A percentile compares a stretch with the other conserved stretches of the same genome.
Conservation (phyloP, 2,797 vertebrate genomes). For the Oreortyx pictus region DNA sequence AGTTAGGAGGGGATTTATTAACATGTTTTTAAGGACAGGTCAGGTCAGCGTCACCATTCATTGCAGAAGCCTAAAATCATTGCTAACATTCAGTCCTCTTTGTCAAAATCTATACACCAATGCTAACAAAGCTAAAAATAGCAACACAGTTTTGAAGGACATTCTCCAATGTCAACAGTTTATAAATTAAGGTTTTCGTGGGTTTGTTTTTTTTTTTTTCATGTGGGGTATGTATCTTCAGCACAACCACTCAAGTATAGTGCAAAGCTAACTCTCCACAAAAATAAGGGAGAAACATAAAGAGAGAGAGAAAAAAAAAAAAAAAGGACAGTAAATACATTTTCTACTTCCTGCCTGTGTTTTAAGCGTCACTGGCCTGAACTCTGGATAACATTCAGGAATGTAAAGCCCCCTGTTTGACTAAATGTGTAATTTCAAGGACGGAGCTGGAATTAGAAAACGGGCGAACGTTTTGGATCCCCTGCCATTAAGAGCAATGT, state of each 20-base stretch:
- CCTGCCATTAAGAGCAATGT: background rate
- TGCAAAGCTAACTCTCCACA: background rate
- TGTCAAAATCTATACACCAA: background rate
- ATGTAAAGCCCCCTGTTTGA: background rate
- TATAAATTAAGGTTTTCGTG: background rate
- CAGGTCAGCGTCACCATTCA: background rate
- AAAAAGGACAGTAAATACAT: background rate
- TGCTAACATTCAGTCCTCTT: background rate
- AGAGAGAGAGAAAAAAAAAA: background rate
- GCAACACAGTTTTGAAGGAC: background rate
- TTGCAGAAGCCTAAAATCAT: background rate
- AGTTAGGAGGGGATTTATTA: background rate
- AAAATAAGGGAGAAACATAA: background rate
- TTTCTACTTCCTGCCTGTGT: background rate
- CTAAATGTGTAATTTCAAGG: background rate
- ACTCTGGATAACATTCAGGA: background rate
- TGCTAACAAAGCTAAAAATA: slow-evolving; percentile 29
- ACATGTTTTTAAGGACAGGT: background rate
- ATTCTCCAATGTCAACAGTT: background rate
- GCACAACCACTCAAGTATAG: background rate
- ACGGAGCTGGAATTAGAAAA: background rate
- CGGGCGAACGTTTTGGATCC: background rate
- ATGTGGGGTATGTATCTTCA: background rate
- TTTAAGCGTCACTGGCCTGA: background rate
- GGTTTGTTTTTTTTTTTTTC: background rate